Evolutionary conservation across 2,797 vertebrate genomes (phyloP).

Genomic region (Aselliscus stoliczkanus): DNA sequence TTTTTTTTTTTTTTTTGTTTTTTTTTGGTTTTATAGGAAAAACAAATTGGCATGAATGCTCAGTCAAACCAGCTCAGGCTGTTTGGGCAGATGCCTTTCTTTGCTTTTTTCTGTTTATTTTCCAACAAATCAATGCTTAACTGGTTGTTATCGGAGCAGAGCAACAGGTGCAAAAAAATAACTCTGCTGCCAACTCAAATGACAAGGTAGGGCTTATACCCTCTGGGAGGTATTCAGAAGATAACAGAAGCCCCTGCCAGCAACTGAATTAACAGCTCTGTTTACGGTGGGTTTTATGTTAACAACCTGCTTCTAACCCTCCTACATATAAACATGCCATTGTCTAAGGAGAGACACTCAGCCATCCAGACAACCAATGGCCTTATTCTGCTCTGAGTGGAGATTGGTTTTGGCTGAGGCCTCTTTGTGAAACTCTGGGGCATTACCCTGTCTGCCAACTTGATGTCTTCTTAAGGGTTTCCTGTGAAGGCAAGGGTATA

Average conservation of each 20-base stretch:
- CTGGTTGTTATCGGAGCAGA: slow-evolving; percentile 81
- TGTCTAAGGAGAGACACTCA: slow-evolving; percentile 71
- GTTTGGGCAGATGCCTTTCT: slow-evolving; percentile 84
- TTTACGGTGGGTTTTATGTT: slow-evolving; percentile 82
- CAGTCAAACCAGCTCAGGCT: slow-evolving; percentile 77
- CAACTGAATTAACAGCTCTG: slow-evolving; percentile 82
- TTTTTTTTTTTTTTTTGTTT: background rate
- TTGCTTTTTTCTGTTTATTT: slow-evolving; percentile 84
- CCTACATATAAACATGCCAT: slow-evolving; percentile 79
- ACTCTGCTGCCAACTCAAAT: slow-evolving; percentile 84
- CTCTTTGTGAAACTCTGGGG: slow-evolving; percentile 35
- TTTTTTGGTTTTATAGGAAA: slow-evolving; percentile 75
- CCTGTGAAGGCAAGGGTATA: background rate
- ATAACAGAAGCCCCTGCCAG: slow-evolving; percentile 83
- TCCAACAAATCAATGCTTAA: slow-evolving; percentile 85
- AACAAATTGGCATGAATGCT: slow-evolving; percentile 69
- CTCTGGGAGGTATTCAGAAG: slow-evolving; percentile 81
- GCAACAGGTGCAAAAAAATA: slow-evolving; percentile 86
- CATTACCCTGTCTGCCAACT: slow-evolving; percentile 49
- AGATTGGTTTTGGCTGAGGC: slow-evolving; percentile 56
- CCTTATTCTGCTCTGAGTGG: slow-evolving; percentile 51
- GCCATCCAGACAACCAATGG: slow-evolving; percentile 48
- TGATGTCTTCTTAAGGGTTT: slow-evolving; percentile 3
- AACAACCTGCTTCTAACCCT: slow-evolving; percentile 77
- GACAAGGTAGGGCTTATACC: slow-evolving; percentile 80